Conservation (phyloP, 2,888 invertebrate species). For the Ptychoptera contaminata region DNA sequence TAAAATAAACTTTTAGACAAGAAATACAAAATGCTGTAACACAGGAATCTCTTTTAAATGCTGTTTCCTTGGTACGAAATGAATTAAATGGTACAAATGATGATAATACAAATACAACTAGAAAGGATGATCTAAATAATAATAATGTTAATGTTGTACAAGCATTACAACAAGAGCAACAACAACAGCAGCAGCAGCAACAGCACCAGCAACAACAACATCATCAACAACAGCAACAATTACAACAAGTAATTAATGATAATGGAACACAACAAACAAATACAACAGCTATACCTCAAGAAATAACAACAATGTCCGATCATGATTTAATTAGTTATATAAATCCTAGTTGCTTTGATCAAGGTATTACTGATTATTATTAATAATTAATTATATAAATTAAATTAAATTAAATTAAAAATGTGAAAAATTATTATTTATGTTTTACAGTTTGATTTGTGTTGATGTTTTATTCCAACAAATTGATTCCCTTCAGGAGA, state of each 20-base stretch:
- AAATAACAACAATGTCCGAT: constrained; percentile 71
- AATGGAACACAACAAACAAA: constrained; percentile 24
- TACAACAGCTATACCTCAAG: constrained; percentile 43
- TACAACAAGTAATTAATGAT: constrained; percentile 13
- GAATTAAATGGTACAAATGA: constrained; percentile 12
- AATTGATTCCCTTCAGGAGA: too few relatives aligned
- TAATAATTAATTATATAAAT: too few relatives aligned
- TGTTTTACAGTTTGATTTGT: too few relatives aligned
- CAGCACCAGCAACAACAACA: constrained; percentile 6
- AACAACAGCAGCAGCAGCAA: constrained; percentile 1
- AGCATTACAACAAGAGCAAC: constrained; percentile 9
- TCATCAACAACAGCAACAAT: constrained; percentile 8
- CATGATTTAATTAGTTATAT: constrained; percentile 78
- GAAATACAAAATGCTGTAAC: constrained; percentile 12
- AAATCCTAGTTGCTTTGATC: constrained; percentile 79
- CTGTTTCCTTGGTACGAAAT: constrained; percentile 23
- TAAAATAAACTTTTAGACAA: not conserved
- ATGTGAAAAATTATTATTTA: too few relatives aligned
- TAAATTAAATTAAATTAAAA: too few relatives aligned
- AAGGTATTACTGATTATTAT: constrained; percentile 34
- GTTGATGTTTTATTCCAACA: too few relatives aligned
- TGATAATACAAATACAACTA: too few relatives aligned
- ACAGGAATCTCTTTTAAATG: constrained; percentile 29
- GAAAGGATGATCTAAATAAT: constrained; percentile 21
- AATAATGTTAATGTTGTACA: constrained; percentile 15